Evolutionary conservation across 2,888 invertebrate species (phyloP).

Genomic region (Lepidochrysops patricia): DNA sequence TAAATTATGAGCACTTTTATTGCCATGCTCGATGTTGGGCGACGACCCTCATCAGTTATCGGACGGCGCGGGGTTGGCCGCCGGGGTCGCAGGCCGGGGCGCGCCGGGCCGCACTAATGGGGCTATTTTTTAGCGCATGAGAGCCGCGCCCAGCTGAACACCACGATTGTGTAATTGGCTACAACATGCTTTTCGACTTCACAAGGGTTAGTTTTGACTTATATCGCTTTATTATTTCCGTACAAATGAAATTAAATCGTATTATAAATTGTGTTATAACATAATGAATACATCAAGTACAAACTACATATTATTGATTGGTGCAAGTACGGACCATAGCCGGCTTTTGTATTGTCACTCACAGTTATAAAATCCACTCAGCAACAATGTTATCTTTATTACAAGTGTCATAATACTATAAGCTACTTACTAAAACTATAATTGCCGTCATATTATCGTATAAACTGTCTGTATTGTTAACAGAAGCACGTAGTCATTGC

Average conservation of each 20-base stretch:
- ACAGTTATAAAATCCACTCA: too few relatives aligned
- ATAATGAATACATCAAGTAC: too few relatives aligned
- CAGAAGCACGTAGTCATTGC: neutral
- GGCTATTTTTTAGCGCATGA: conserved; percentile 9
- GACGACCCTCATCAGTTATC: neutral
- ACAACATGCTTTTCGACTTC: neutral
- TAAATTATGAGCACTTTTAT: too few relatives aligned
- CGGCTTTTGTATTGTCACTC: neutral
- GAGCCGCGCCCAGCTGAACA: conserved; percentile 6
- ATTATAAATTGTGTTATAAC: neutral
- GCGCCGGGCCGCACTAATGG: conserved; percentile 1
- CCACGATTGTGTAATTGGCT: neutral
- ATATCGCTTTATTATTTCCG: neutral
- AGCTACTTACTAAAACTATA: too few relatives aligned
- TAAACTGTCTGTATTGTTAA: neutral
- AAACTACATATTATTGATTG: too few relatives aligned
- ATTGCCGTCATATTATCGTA: too few relatives aligned
- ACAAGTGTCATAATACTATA: too few relatives aligned
- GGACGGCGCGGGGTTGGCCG: neutral
- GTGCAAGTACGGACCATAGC: too few relatives aligned
- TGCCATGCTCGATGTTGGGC: too few relatives aligned
- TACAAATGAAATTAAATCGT: neutral
- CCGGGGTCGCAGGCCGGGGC: neutral
- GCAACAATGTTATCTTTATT: too few relatives aligned
- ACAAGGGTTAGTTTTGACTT: neutral